Percentiles rank a stretch among this genome's conserved stretches.
These are phyloP conservation scores for Boloria selene DNA, from an alignment of 2,888 invertebrate genomes.

Conservation along the genomic window DNA sequence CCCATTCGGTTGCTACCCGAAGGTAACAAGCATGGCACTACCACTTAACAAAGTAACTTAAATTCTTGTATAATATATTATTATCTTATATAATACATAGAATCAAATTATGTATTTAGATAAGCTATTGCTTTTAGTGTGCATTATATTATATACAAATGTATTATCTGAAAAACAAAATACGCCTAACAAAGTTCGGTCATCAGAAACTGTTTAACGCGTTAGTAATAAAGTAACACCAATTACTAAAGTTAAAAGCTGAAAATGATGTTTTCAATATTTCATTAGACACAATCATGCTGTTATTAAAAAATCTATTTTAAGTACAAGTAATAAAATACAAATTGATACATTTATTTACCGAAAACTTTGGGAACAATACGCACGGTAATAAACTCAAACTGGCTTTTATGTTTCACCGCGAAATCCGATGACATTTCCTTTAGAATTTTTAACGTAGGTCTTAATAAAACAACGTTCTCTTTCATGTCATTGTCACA, in stretches of 20 bases:
- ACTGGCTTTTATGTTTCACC: slow-evolving; percentile 33
- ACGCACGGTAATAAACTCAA: slow-evolving; percentile 27
- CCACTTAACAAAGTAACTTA: too few relatives aligned
- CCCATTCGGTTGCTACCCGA: too few relatives aligned
- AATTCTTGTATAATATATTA: too few relatives aligned
- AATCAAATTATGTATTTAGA: too few relatives aligned
- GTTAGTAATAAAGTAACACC: slow-evolving; percentile 8
- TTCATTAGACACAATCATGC: slow-evolving; percentile 30
- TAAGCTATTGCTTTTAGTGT: too few relatives aligned
- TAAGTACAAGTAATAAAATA: slow-evolving; percentile 9
- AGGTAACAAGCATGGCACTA: too few relatives aligned
- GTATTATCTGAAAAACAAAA: too few relatives aligned
- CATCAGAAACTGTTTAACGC: too few relatives aligned
- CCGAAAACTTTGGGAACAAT: slow-evolving; percentile 32
- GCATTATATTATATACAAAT: too few relatives aligned
- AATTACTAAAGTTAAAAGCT: slow-evolving; percentile 37
- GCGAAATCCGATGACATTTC: slow-evolving; percentile 36
- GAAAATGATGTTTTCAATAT: slow-evolving; percentile 34
- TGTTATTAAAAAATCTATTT: slow-evolving; percentile 6
- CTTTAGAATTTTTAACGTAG: slow-evolving; percentile 25
- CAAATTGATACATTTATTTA: slow-evolving; percentile 6
- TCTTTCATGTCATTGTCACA: not conserved
- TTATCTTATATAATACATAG: too few relatives aligned
- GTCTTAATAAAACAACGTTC: slow-evolving; percentile 21
- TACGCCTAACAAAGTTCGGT: too few relatives aligned